Conservation (phyloP, 2,888 invertebrate species). For the Gibbula magus region DNA sequence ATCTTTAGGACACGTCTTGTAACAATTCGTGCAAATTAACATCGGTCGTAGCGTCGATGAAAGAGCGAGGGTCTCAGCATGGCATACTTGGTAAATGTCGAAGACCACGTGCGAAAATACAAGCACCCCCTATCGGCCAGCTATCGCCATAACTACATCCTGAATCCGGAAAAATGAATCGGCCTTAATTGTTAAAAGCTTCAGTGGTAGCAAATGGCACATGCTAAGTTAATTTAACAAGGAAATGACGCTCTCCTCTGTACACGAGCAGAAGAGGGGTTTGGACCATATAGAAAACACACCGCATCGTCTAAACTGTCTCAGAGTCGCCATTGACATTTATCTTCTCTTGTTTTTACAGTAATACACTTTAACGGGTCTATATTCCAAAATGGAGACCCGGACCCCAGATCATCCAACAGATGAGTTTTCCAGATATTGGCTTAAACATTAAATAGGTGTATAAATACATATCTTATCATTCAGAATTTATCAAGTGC, state of each 20-base stretch:
- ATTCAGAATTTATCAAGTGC: too few species aligned
- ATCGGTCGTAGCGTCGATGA: slow-evolving; percentile 13
- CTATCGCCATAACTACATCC: slow-evolving; percentile 38
- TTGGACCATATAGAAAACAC: background rate
- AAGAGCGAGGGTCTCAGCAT: slow-evolving; percentile 14
- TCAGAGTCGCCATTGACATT: too few species aligned
- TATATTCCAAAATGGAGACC: too few species aligned
- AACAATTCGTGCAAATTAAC: slow-evolving; percentile 31
- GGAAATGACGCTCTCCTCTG: slow-evolving; percentile 36
- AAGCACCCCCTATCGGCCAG: slow-evolving; percentile 40
- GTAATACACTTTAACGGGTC: too few species aligned
- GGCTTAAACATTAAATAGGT: too few species aligned
- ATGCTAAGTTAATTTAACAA: slow-evolving; percentile 37
- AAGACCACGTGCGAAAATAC: slow-evolving; percentile 37
- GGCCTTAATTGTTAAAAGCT: slow-evolving; percentile 41
- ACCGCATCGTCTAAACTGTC: background rate
- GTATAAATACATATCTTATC: too few species aligned
- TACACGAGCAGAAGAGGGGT: background rate
- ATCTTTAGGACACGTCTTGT: slow-evolving; percentile 34
- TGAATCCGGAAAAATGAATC: slow-evolving; percentile 34
- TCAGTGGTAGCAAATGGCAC: slow-evolving; percentile 31
- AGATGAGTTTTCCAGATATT: too few species aligned
- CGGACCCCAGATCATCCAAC: too few species aligned
- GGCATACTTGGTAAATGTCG: slow-evolving; percentile 36
- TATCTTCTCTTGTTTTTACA: too few species aligned